Conservation (phyloP, 1,140 invertebrate genomes). For the Schlechtendalia chinensis region DNA sequence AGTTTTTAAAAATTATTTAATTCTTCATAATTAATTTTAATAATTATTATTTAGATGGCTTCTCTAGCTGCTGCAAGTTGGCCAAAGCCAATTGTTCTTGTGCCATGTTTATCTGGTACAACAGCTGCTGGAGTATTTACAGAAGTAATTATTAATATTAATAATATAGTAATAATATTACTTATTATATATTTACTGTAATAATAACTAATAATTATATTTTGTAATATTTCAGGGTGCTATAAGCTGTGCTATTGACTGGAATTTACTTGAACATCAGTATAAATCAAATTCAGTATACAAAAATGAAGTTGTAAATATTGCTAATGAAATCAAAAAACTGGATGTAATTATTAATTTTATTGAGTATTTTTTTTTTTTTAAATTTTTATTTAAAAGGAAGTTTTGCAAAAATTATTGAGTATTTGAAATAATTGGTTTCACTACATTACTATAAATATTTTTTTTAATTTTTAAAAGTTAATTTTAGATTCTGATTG, state of each 20-base stretch:
- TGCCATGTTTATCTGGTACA: constrained; percentile 96
- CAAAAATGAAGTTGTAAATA: constrained; percentile 78
- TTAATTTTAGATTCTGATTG: too few species aligned
- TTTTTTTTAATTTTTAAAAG: too few species aligned
- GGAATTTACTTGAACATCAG: constrained; percentile 85
- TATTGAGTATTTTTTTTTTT: too few species aligned
- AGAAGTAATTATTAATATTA: constrained; percentile 62
- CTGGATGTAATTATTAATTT: constrained; percentile 14
- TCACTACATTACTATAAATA: too few species aligned
- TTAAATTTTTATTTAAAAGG: too few species aligned
- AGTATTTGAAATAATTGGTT: too few species aligned
- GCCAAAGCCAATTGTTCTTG: constrained; percentile 86
- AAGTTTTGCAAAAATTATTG: too few species aligned
- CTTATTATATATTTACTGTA: too few species aligned
- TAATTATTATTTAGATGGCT: constrained; percentile 75
- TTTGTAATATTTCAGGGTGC: constrained; percentile 69
- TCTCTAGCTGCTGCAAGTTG: constrained; percentile 92
- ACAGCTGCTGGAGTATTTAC: constrained; percentile 95
- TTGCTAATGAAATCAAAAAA: constrained; percentile 65
- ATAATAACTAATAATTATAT: neutral
- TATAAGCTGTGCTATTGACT: constrained; percentile 91
- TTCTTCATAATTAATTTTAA: too few species aligned
- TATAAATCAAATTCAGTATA: constrained; percentile 82
- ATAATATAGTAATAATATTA: too few species aligned
- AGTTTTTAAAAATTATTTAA: too few species aligned